These are phyloP conservation scores for Parnassius mnemosyne DNA, from an alignment of 2,888 invertebrate genomes.

Conservation along the genomic window DNA sequence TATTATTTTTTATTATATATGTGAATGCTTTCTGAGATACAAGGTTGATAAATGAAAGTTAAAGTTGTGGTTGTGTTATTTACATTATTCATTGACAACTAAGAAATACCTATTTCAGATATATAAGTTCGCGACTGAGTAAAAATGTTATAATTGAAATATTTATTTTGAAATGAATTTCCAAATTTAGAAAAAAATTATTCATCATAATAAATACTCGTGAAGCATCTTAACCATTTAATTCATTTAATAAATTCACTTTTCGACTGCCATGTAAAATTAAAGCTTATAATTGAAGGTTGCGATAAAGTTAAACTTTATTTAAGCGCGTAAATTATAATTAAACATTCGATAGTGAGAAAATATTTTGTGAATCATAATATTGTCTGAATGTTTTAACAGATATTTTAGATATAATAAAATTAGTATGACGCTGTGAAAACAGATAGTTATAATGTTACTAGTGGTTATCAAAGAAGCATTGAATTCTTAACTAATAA, in stretches of 20 bases:
- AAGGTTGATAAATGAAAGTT: too few species aligned
- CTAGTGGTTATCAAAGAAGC: constrained; percentile 23
- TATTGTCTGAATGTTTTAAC: constrained; percentile 68
- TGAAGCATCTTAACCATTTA: too few species aligned
- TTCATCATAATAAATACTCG: too few species aligned
- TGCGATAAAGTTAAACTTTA: constrained; percentile 29
- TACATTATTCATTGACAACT: background rate
- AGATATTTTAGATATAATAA: constrained; percentile 74
- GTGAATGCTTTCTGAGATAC: too few species aligned
- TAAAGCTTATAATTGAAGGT: too few species aligned
- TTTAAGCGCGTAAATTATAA: constrained; percentile 53
- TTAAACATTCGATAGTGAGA: constrained; percentile 32
- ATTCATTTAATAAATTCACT: too few species aligned
- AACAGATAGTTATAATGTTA: constrained; percentile 53
- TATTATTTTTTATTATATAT: too few species aligned
- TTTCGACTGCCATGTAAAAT: too few species aligned
- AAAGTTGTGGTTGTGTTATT: constrained; percentile 32
- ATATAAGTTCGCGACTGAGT: background rate
- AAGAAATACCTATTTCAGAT: background rate
- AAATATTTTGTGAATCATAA: constrained; percentile 31
- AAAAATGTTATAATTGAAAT: too few species aligned
- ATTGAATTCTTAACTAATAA: constrained; percentile 13
- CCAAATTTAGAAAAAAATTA: too few species aligned
- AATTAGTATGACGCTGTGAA: constrained; percentile 70
- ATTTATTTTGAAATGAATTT: too few species aligned